These are phyloP conservation scores for Nanger granti DNA, from an alignment of 2,113 vertebrate species.

Conservation along the genomic window DNA sequence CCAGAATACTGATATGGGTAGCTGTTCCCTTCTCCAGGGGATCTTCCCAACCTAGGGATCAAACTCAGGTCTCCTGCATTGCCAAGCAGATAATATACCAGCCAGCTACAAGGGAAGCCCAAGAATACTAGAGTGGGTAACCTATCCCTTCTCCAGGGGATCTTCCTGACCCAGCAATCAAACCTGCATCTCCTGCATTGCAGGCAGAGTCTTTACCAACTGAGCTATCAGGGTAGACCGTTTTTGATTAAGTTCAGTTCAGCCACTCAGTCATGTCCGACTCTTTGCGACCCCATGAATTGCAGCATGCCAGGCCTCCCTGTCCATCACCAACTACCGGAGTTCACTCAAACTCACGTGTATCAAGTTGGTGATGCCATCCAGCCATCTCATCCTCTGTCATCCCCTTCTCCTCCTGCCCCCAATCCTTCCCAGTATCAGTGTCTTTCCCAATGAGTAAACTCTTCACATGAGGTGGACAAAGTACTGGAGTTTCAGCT, in stretches of 20 bases:
- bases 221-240: not conserved
- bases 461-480: too few species aligned
- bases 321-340: too few species aligned
- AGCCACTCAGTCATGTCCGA: too few species aligned
- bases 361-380: too few species aligned
- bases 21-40: not conserved
- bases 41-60: not conserved
- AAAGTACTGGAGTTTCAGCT: too few species aligned
- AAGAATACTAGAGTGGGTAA: not conserved
- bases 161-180: not conserved
- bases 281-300: too few species aligned
- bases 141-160: not conserved
- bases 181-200: not conserved
- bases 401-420: too few species aligned
- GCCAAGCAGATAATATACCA: not conserved
- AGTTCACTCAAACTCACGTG: too few species aligned
- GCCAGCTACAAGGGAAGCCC: not conserved
- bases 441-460: too few species aligned
- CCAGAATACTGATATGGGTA: not conserved
- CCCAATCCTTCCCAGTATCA: too few species aligned
- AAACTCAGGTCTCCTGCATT: not conserved
- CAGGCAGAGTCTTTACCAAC: not conserved
- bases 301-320: too few species aligned
- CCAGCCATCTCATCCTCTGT: too few species aligned
- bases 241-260: not conserved